A percentile compares a stretch with the other conserved stretches of the same genome.
Conservation (phyloP, 1,140 invertebrate genomes). For the Pseudomyrmex concolor region DNA sequence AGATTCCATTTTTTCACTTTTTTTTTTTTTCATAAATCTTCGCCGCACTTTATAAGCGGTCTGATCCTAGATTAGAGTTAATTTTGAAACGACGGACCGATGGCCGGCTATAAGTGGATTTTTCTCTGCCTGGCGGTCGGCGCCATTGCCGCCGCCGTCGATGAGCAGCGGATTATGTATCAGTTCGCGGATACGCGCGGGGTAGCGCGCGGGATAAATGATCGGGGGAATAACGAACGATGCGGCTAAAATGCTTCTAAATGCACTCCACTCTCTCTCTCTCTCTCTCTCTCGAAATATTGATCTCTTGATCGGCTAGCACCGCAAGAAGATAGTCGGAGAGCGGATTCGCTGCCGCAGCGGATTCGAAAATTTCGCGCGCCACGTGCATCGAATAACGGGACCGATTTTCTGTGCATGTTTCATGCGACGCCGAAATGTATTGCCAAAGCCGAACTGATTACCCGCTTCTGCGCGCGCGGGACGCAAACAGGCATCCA, state of each 20-base stretch:
- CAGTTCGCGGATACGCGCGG: slow-evolving; percentile 11
- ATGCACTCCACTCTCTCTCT: not conserved
- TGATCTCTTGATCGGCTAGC: slow-evolving; percentile 7
- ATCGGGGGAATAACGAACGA: slow-evolving; percentile 60
- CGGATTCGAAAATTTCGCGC: slow-evolving; percentile 22
- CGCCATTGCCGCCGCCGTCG: slow-evolving; percentile 43
- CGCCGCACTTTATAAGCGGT: slow-evolving; percentile 68
- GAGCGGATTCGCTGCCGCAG: not conserved
- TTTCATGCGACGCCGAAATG: slow-evolving; percentile 28
- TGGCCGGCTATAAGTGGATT: slow-evolving; percentile 68
- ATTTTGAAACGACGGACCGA: slow-evolving; percentile 68
- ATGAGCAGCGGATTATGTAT: slow-evolving; percentile 66
- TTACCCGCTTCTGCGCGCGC: slow-evolving; percentile 39
- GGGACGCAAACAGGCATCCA: slow-evolving; percentile 45
- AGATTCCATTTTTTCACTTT: slow-evolving; percentile 39
- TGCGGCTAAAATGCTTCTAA: slow-evolving; percentile 18
- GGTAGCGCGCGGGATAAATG: slow-evolving; percentile 9
- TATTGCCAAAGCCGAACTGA: slow-evolving; percentile 50
- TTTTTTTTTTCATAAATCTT: slow-evolving; percentile 62
- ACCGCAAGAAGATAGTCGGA: slow-evolving; percentile 3
- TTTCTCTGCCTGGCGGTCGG: slow-evolving; percentile 46
- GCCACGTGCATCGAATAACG: slow-evolving; percentile 15
- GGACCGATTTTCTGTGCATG: slow-evolving; percentile 10
- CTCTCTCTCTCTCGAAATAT: not conserved
- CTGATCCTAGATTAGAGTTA: slow-evolving; percentile 74